Evolutionary conservation across 2,888 invertebrate species (phyloP).

Genomic region (Rugalucina vietnamica): DNA sequence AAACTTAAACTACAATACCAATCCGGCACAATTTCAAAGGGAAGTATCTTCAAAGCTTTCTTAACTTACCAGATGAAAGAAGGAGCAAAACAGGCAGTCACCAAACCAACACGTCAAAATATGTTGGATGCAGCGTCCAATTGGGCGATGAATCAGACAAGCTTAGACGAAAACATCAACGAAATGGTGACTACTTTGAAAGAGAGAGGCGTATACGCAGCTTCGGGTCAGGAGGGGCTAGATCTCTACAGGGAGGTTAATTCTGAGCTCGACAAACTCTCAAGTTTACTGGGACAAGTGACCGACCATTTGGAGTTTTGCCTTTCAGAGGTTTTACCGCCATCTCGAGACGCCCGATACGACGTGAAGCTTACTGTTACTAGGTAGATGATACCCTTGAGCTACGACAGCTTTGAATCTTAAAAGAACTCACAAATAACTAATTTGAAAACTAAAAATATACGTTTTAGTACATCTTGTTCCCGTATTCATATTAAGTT

Average conservation of each 20-base stretch:
- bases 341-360: background rate
- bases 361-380: background rate
- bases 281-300: background rate
- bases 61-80: background rate
- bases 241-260: background rate
- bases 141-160: background rate
- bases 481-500: too few species aligned
- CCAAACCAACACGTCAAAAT: background rate
- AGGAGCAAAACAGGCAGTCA: background rate
- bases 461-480: too few species aligned
- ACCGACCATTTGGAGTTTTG: background rate
- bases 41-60: background rate
- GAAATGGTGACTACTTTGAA: background rate
- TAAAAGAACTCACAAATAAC: too few species aligned
- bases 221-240: background rate
- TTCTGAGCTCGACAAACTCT: background rate
- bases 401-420: too few species aligned
- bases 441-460: too few species aligned
- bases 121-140: background rate
- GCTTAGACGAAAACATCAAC: background rate
- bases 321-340: conserved; percentile 3
- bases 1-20: background rate
- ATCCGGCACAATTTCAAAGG: background rate
- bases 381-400: too few species aligned
- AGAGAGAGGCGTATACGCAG: background rate